Percentiles rank a stretch among this genome's conserved stretches.
Conservation (phyloP, 1,140 invertebrate genomes). For the Chymomyza costata region DNA sequence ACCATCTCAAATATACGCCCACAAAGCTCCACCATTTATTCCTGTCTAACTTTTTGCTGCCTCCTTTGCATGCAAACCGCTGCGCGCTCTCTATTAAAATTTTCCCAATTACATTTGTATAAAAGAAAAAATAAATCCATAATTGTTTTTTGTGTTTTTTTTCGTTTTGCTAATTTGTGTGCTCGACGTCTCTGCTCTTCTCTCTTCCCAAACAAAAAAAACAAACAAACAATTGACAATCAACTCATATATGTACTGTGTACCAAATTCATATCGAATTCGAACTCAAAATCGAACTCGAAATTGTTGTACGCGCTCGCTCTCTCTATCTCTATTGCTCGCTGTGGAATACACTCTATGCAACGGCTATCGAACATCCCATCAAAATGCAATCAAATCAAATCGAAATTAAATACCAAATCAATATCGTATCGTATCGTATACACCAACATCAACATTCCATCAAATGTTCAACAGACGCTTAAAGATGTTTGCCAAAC, state of each 20-base stretch:
- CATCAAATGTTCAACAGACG: slow-evolving; percentile 43
- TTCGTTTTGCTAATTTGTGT: slow-evolving; percentile 67
- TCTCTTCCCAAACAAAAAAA: slow-evolving; percentile 47
- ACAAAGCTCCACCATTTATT: too few species aligned
- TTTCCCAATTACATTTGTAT: slow-evolving; percentile 39
- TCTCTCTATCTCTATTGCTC: slow-evolving; percentile 67
- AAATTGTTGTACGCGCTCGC: slow-evolving; percentile 35
- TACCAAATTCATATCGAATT: slow-evolving; percentile 38
- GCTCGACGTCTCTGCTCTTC: slow-evolving; percentile 66
- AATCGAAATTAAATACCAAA: slow-evolving; percentile 13
- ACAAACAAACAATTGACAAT: slow-evolving; percentile 20
- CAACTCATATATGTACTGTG: slow-evolving; percentile 50
- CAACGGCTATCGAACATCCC: slow-evolving; percentile 20
- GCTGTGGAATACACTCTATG: slow-evolving; percentile 61
- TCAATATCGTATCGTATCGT: slow-evolving; percentile 20
- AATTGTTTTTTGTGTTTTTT: slow-evolving; percentile 58
- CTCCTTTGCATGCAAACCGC: slow-evolving; percentile 30
- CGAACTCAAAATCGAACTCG: slow-evolving; percentile 45
- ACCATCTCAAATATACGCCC: too few species aligned
- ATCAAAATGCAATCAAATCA: slow-evolving; percentile 44
- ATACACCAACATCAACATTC: slow-evolving; percentile 14
- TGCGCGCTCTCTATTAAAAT: slow-evolving; percentile 27
- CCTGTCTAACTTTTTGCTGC: slow-evolving; percentile 13
- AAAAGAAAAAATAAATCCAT: slow-evolving; percentile 54
- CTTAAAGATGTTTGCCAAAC: slow-evolving; percentile 72